Evolutionary conservation across 2,113 vertebrate genomes (phyloP).

Genomic region (Epinephelus cyanopodus): DNA sequence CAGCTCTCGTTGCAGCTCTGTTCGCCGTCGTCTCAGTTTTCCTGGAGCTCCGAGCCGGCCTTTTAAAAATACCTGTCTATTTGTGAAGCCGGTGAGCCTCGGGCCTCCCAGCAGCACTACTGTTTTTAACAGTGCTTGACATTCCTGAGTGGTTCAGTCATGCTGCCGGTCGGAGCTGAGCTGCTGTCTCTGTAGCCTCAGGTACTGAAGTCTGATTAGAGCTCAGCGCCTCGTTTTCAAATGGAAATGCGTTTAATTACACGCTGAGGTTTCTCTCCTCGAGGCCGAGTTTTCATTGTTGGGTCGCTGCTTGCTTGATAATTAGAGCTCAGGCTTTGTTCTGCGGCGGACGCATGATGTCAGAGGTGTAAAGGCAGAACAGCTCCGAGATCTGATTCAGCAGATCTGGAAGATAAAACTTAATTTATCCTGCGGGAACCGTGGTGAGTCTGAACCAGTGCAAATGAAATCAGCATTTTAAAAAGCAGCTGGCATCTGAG

Average conservation of each 20-base stretch:
- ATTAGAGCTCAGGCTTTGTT: neutral
- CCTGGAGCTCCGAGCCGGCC: neutral
- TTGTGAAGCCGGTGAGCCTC: slow-evolving; percentile 23
- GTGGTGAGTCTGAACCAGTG: too few relatives aligned
- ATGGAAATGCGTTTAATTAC: slow-evolving; percentile 40
- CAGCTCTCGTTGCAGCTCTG: neutral
- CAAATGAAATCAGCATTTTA: too few relatives aligned
- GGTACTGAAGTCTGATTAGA: slow-evolving; percentile 41
- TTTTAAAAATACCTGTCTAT: slow-evolving; percentile 65
- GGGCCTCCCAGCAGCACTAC: slow-evolving; percentile 21
- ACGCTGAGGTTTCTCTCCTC: neutral
- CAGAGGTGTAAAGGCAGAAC: too few relatives aligned
- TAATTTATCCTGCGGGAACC: neutral
- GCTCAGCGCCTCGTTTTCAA: neutral
- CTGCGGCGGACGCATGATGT: neutral
- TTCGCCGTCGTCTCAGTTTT: neutral
- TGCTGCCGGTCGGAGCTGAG: neutral
- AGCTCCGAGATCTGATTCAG: too few relatives aligned
- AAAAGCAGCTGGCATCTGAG: neutral
- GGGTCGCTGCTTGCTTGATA: too few relatives aligned
- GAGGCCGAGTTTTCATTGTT: neutral
- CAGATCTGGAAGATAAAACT: neutral
- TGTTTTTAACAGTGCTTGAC: slow-evolving; percentile 48
- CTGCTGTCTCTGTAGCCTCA: slow-evolving; percentile 30
- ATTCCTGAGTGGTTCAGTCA: slow-evolving; percentile 71